Percentiles rank a stretch among this genome's conserved stretches.
Evolutionary conservation across 2,113 vertebrate species (phyloP).

Genomic region (Xiphophorus couchianus): DNA sequence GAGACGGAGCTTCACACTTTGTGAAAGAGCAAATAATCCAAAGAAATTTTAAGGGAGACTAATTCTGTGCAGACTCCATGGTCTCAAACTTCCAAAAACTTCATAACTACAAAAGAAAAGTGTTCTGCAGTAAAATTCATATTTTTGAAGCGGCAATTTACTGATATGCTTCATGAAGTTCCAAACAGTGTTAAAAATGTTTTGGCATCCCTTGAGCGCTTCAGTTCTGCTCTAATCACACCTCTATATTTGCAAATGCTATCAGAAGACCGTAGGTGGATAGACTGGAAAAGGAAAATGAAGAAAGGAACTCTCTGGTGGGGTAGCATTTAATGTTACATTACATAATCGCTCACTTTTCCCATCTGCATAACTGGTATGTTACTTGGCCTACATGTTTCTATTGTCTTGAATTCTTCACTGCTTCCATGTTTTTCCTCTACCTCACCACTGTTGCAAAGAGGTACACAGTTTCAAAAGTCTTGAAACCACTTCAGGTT

Average conservation of each 20-base stretch:
- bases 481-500: neutral
- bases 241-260: slow-evolving; percentile 35
- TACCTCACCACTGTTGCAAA: neutral
- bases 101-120: neutral
- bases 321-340: slow-evolving; percentile 41
- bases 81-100: neutral
- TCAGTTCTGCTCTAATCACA: slow-evolving; percentile 33
- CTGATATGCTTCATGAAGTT: slow-evolving; percentile 35
- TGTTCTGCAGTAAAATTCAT: neutral
- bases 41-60: neutral
- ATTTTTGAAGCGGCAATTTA: slow-evolving; percentile 5
- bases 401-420: slow-evolving; percentile 32
- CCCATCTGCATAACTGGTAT: slow-evolving; percentile 16
- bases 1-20: neutral
- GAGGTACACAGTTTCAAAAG: neutral
- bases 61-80: neutral
- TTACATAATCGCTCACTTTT: slow-evolving; percentile 53
- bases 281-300: slow-evolving; percentile 43
- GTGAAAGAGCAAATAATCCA: slow-evolving; percentile 5
- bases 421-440: slow-evolving; percentile 28
- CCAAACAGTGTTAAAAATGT: slow-evolving; percentile 15
- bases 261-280: slow-evolving; percentile 55
- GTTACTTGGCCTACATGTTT: slow-evolving; percentile 41
- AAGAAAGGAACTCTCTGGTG: slow-evolving; percentile 52
- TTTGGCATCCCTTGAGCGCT: slow-evolving; percentile 20